These are phyloP conservation scores for Globodera rostochiensis DNA, from an alignment of 1,140 invertebrate genomes.

Conservation along the genomic window DNA sequence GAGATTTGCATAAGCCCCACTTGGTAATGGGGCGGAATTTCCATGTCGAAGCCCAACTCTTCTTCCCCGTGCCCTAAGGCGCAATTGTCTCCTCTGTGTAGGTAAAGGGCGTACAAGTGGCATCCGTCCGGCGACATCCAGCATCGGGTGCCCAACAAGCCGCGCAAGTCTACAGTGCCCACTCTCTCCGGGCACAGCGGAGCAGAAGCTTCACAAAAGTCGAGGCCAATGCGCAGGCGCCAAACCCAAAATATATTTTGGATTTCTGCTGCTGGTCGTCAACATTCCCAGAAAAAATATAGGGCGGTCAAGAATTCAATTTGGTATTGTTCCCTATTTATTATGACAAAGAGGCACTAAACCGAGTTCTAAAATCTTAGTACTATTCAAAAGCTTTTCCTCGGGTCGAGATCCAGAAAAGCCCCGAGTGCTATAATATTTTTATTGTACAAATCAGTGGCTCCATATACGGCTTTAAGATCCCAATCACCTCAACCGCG, in stretches of 20 bases:
- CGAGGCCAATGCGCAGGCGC: neutral
- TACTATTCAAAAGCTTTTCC: too few species aligned
- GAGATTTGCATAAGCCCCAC: neutral
- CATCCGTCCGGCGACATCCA: neutral
- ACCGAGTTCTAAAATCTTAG: too few species aligned
- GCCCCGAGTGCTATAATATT: too few species aligned
- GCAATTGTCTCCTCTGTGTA: neutral
- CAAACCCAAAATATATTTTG: neutral
- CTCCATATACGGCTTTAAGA: neutral
- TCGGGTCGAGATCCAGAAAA: too few species aligned
- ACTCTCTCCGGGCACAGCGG: neutral
- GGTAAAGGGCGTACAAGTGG: neutral
- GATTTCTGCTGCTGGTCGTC: too few species aligned
- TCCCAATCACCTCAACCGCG: neutral
- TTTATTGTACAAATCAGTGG: too few species aligned
- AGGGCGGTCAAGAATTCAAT: too few species aligned
- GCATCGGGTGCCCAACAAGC: neutral
- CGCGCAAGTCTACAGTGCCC: neutral
- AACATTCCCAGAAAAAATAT: too few species aligned
- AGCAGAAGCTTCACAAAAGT: neutral
- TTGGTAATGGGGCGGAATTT: conserved; percentile 6
- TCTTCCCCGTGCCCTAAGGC: neutral
- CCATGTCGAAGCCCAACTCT: neutral
- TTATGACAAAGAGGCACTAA: too few species aligned
- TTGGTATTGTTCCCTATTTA: too few species aligned